These are phyloP conservation scores for Colletes gigas DNA, from an alignment of 1,140 invertebrate species.

Conservation along the genomic window DNA sequence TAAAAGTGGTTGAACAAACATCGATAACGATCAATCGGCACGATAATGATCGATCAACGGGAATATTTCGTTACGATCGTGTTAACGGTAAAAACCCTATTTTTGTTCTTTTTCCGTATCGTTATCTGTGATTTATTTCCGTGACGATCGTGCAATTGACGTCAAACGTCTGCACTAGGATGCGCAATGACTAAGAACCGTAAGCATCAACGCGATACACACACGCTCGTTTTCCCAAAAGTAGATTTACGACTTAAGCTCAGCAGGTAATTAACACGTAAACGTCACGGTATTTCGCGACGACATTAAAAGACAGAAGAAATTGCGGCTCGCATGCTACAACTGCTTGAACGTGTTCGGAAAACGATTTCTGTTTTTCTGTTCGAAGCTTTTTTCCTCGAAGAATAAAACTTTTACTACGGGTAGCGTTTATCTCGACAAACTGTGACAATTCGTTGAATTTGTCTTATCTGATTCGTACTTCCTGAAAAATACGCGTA, in stretches of 20 bases:
- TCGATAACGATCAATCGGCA: background rate
- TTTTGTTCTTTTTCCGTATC: background rate
- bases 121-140: slow-evolving; percentile 25
- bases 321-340: background rate
- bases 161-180: slow-evolving; percentile 10
- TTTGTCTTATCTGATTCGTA: too few relatives aligned
- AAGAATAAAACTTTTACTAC: too few relatives aligned
- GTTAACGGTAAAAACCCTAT: background rate
- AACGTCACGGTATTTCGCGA: slow-evolving; percentile 3
- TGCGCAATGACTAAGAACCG: background rate
- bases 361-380: too few relatives aligned
- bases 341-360: too few relatives aligned
- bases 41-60: background rate
- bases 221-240: slow-evolving; percentile 48
- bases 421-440: too few relatives aligned
- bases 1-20: slow-evolving; percentile 78
- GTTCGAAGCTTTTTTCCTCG: too few relatives aligned
- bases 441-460: too few relatives aligned
- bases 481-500: too few relatives aligned
- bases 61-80: slow-evolving; percentile 1
- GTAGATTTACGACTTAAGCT: slow-evolving; percentile 51
- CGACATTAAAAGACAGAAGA: slow-evolving; percentile 18
- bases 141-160: slow-evolving; percentile 19
- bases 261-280: slow-evolving; percentile 35
- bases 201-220: background rate